phyloP scores from a whole-genome alignment of 1,140 invertebrate species.

The Solen grandis region DNA sequence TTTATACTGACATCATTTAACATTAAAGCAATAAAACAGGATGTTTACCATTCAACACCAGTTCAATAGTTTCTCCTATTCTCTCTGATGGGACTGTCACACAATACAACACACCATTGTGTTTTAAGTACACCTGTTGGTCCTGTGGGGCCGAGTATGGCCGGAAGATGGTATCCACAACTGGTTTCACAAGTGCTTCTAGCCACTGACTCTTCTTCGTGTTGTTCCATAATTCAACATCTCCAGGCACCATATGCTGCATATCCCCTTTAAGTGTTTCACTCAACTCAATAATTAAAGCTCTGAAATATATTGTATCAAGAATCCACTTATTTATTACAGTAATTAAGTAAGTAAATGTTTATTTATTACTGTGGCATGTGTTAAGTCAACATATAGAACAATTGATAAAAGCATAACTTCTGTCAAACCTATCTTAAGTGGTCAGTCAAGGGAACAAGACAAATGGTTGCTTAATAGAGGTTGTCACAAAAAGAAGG shows the following conservation, averaged over 20 bases:
- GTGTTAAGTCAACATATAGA: background rate
- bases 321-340: slow-evolving; percentile 1
- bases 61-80: slow-evolving; percentile 4
- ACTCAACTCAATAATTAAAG: slow-evolving; percentile 8
- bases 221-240: background rate
- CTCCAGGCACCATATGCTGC: slow-evolving; percentile 1
- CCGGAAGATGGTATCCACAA: slow-evolving; percentile 1
- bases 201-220: slow-evolving; percentile 4
- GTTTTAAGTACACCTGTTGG: too few relatives aligned
- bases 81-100: too few relatives aligned
- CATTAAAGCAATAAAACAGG: too few relatives aligned
- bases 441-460: background rate
- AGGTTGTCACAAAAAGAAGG: too few relatives aligned
- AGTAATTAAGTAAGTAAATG: background rate
- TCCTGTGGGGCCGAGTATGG: background rate
- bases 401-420: background rate
- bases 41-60: slow-evolving; percentile 2
- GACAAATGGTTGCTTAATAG: too few relatives aligned
- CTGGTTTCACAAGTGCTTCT: background rate
- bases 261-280: slow-evolving; percentile 5
- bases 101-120: slow-evolving; percentile 1
- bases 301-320: slow-evolving; percentile 13
- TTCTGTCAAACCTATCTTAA: background rate
- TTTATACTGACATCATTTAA: too few relatives aligned
- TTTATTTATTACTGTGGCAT: too few relatives aligned